These are phyloP conservation scores for Vulpes vulpes DNA, from an alignment of 2,113 vertebrate genomes.

Conservation along the genomic window DNA sequence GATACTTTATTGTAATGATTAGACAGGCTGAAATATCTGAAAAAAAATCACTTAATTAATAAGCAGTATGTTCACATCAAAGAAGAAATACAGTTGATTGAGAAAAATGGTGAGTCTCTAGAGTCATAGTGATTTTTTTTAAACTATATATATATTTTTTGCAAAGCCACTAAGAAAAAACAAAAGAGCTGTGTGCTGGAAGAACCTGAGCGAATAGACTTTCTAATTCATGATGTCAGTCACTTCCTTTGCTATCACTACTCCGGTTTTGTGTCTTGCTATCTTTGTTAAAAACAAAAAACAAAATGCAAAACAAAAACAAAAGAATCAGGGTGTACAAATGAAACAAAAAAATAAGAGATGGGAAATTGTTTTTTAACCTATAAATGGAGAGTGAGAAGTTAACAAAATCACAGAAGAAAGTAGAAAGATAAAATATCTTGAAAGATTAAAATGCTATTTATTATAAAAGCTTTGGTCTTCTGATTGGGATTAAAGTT, in stretches of 20 bases:
- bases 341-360: background rate
- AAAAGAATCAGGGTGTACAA: background rate
- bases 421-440: background rate
- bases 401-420: background rate
- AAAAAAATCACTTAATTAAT: background rate
- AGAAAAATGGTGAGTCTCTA: background rate
- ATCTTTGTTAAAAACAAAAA: background rate
- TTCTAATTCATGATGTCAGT: background rate
- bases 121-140: background rate
- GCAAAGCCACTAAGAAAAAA: background rate
- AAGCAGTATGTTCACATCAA: background rate
- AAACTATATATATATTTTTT: background rate
- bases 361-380: background rate
- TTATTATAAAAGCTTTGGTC: background rate
- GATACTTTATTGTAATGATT: background rate
- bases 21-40: background rate
- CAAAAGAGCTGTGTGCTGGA: background rate
- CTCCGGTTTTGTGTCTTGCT: background rate
- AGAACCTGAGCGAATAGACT: background rate
- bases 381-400: background rate
- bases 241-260: background rate
- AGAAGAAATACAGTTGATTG: background rate
- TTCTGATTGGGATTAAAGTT: background rate
- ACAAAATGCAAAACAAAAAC: background rate
- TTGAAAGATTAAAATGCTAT: background rate